Evolutionary conservation across 2,888 invertebrate genomes (phyloP), one percentile per base, ranked within the genome.

Genomic region (Sisyra nigra): DNA sequence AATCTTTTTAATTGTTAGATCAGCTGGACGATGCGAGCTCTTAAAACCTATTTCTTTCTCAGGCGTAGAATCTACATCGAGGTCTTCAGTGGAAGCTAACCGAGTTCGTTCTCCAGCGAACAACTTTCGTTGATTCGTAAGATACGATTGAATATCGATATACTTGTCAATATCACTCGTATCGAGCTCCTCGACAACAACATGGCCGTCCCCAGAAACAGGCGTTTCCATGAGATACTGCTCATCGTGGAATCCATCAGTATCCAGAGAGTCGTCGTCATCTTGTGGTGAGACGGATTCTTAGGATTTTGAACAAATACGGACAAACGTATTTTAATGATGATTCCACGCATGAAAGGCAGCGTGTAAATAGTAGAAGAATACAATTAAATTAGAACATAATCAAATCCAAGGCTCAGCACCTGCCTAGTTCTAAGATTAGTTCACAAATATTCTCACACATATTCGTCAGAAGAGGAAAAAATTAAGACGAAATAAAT

Each of bases 201-300:
- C 46, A 41, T 47, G 40, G 41, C 55, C 56, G 45, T 57, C 57
- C 32, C 53, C 54, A 30, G 62, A 60, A 24, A 64, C 63, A 8
- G 66, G 65, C 24, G 66, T 67, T 54, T 67, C 67, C 53, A 66
- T 53, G 40, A 65, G 58, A 52, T 59, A 65, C 49, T 64, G 62
- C 50, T 66, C 66, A 54, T 64, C 64, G 50, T 61, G 65, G 54
- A 67, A 69, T 52, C 67, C 68, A 54, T 69, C 68, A 39, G 67
- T 66, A 53, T 68, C 68, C 61, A 68, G 57, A 40, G 67, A 68
- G 52, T 69, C 69, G 54, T 68, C 69, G 57, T 68, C 68, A 53
- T 68, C 68, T 56, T 67, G 67, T 45, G 68, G 67, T 48, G 68
- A 67, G 50, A 63, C 66, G 52, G 62, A 62, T 50, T 59, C 55